Evolutionary conservation across 2,113 vertebrate species (phyloP).

Genomic region (Gymnorhina tibicen): DNA sequence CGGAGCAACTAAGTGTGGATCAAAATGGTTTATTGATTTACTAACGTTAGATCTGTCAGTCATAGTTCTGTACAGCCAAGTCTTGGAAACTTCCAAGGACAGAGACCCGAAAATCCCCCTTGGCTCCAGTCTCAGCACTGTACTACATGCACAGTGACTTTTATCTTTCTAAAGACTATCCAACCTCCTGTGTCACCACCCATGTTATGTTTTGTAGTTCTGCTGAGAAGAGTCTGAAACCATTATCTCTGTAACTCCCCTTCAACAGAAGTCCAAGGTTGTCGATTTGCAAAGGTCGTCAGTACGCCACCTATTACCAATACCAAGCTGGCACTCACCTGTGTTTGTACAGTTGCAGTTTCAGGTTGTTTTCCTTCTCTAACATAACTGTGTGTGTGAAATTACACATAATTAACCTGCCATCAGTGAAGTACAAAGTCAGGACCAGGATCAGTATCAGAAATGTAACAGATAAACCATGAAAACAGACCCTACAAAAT

Average conservation of each 20-base stretch:
- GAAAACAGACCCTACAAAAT: not conserved
- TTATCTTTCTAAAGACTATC: not conserved
- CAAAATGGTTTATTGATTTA: not conserved
- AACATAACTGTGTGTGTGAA: not conserved
- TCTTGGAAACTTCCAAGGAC: not conserved
- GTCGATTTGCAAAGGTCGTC: not conserved
- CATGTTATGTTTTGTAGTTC: rapidly evolving
- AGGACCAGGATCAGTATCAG: not conserved
- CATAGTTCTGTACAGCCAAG: not conserved
- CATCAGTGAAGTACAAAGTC: not conserved
- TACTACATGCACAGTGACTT: not conserved
- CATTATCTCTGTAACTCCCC: not conserved
- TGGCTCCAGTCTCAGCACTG: not conserved
- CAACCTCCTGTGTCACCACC: not conserved
- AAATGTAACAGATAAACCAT: not conserved
- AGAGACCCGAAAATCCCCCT: not conserved
- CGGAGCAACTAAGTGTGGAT: not conserved
- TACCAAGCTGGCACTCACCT: not conserved
- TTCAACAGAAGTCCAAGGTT: not conserved
- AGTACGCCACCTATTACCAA: not conserved
- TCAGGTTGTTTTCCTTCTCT: not conserved
- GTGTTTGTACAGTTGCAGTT: not conserved
- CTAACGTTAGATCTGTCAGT: not conserved
- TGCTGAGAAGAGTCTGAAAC: not conserved
- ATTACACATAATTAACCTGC: not conserved